Base-by-base conservation (phyloP, 35 echinoderm and acorn worm species). In the Acanthaster planci region DNA sequence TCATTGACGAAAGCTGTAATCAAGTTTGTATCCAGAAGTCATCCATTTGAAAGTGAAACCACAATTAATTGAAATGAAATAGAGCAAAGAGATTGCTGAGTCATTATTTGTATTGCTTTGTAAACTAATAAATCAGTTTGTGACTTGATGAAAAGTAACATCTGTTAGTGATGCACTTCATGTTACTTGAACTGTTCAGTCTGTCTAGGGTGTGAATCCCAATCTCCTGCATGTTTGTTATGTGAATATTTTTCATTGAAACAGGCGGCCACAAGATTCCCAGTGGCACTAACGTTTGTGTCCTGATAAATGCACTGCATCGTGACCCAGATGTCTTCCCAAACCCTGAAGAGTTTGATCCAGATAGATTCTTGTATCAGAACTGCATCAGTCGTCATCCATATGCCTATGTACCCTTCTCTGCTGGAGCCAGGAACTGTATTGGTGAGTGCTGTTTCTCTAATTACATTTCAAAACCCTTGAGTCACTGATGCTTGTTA, bases 361-460 rank as follows among this genome's bases (percentile, higher is more conserved):
- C 95, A 7, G 95, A 97, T 38, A 52, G 95, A 21, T 97, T 97
- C 78, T 36, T 90, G 37, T 52, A 64, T 8, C 84, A 93, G 40
- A 93, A 97, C 44, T 67, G 23, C 5, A 34, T 72, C 21, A 92
- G 81, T 16, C 60, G 91, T 27, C 95, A 93, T 83, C 84, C 95
- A 37, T 97, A 81, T 85, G 84, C 95, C 12, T 97, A 97, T 51
- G 88, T 97, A 8, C 95, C 95, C 9, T 97, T 97, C 84, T 97
- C 95, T 29, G 95, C 95, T 81, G 95, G 95, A 47, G 80, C 90
- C 38, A 93, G 95, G 55, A 97, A 97, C 76, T 97, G 95, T 79
- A 97, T 97, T 50, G 95, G 95, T 97, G 64, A 87, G 94, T 94
- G 4, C 2, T 1, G 12, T 6, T 47, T 47, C 12, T 47, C 4